Conservation (phyloP, 1,140 invertebrate species). For the Galendromus occidentalis region DNA sequence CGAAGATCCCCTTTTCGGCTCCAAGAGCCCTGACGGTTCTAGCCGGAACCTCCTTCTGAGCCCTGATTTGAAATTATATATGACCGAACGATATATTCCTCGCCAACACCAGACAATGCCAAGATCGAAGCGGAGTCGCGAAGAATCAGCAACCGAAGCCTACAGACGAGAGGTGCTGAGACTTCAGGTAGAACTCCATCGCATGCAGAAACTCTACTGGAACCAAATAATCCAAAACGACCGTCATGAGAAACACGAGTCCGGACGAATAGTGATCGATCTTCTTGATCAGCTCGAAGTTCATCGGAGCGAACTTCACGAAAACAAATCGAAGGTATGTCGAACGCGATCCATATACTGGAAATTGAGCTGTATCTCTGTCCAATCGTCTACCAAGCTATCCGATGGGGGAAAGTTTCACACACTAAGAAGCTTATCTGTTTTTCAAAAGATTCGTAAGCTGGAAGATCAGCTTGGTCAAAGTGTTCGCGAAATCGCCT, state of each 20-base stretch:
- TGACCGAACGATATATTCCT: too few relatives aligned
- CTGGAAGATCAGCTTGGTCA: background rate
- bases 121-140: background rate
- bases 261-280: background rate
- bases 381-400: too few relatives aligned
- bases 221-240: background rate
- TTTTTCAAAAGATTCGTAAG: background rate
- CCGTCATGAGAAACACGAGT: background rate
- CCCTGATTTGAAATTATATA: too few relatives aligned
- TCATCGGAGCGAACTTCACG: background rate
- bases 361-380: background rate
- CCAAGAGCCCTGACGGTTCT: too few relatives aligned
- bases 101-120: too few relatives aligned
- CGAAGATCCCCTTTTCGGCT: too few relatives aligned
- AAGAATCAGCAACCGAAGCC: background rate
- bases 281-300: background rate
- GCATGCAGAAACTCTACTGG: conserved; percentile 6
- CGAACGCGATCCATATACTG: background rate
- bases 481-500: background rate
- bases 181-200: background rate
- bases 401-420: too few relatives aligned
- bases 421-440: too few relatives aligned
- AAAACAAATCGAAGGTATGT: background rate
- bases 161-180: background rate
- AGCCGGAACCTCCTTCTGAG: too few relatives aligned